These are phyloP conservation scores for Protosalanx chinensis DNA, from an alignment of 2,797 vertebrate genomes.

Conservation along the genomic window DNA sequence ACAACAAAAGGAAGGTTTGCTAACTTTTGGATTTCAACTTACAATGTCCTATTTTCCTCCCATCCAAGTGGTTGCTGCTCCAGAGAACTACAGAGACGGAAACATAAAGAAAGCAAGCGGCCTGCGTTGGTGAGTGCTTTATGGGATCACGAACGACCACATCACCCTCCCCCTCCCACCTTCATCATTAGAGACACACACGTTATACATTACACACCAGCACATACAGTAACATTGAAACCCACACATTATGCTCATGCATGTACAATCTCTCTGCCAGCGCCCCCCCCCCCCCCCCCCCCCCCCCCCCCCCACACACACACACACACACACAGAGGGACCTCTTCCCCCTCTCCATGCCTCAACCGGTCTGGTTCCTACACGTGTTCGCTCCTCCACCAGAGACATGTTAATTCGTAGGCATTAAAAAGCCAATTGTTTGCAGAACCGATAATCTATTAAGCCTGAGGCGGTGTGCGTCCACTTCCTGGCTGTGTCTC, in stretches of 20 bases:
- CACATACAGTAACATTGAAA: not conserved
- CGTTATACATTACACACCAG: not conserved
- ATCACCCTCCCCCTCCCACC: slow-evolving; percentile 56
- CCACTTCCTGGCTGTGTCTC: slow-evolving; percentile 65
- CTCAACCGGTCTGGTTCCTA: slow-evolving; percentile 70
- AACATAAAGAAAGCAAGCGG: slow-evolving; percentile 74
- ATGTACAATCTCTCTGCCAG: slow-evolving; percentile 27
- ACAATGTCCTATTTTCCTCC: slow-evolving; percentile 81
- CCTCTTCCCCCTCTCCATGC: slow-evolving; percentile 58
- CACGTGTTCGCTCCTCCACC: slow-evolving; percentile 72
- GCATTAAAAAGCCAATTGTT: slow-evolving; percentile 81
- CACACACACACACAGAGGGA: slow-evolving; percentile 23
- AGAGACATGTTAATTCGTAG: slow-evolving; percentile 80
- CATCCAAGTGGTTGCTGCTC: slow-evolving; percentile 80
- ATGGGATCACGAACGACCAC: slow-evolving; percentile 58
- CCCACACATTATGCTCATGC: not conserved
- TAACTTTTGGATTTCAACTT: slow-evolving; percentile 64
- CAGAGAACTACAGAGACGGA: slow-evolving; percentile 79
- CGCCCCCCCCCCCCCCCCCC: not conserved
- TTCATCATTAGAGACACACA: slow-evolving; percentile 41
- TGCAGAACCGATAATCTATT: slow-evolving; percentile 79
- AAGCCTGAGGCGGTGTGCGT: slow-evolving; percentile 71
- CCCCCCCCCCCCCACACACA: no score
- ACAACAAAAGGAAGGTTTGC: slow-evolving; percentile 63
- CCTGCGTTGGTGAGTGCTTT: slow-evolving; percentile 73